A percentile compares a stretch with the other conserved stretches of the same genome.
Conservation (phyloP, 2,113 vertebrate species). For the Nesoenas mayeri region DNA sequence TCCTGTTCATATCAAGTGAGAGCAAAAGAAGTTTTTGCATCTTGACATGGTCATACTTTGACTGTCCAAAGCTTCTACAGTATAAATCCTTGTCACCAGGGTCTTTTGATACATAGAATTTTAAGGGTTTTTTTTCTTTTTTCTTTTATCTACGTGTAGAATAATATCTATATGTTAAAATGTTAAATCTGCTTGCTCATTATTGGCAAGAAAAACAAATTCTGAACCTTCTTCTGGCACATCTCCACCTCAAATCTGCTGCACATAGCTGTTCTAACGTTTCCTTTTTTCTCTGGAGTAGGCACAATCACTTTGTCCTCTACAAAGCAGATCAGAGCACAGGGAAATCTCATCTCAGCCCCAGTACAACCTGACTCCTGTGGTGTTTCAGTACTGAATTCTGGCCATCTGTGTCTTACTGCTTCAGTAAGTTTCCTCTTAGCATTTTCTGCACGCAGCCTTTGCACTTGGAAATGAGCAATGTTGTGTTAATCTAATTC, state of each 20-base stretch:
- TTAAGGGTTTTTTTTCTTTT: not conserved
- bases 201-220: conserved; percentile 21
- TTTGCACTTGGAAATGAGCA: conserved; percentile 73
- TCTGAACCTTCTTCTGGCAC: conserved; percentile 14
- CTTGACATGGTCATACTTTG: not conserved
- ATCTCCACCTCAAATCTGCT: conserved; percentile 9
- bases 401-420: conserved; percentile 66
- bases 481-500: conserved; percentile 42
- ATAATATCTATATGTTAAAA: conserved; percentile 7
- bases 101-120: not conserved
- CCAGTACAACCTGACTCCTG: conserved; percentile 35
- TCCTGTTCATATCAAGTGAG: not conserved
- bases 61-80: not conserved
- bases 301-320: conserved; percentile 63
- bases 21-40: not conserved
- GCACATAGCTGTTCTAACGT: not conserved
- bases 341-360: conserved; percentile 45
- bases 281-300: conserved; percentile 42
- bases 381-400: conserved; percentile 61
- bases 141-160: not conserved
- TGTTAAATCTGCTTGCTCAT: conserved; percentile 26
- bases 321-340: not conserved
- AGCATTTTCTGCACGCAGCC: conserved; percentile 68
- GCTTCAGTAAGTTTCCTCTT: conserved; percentile 72
- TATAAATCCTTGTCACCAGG: not conserved